Evolutionary conservation across 2,888 invertebrate genomes (phyloP), one percentile per base, ranked within the genome.

Genomic region (Aromia moschata): DNA sequence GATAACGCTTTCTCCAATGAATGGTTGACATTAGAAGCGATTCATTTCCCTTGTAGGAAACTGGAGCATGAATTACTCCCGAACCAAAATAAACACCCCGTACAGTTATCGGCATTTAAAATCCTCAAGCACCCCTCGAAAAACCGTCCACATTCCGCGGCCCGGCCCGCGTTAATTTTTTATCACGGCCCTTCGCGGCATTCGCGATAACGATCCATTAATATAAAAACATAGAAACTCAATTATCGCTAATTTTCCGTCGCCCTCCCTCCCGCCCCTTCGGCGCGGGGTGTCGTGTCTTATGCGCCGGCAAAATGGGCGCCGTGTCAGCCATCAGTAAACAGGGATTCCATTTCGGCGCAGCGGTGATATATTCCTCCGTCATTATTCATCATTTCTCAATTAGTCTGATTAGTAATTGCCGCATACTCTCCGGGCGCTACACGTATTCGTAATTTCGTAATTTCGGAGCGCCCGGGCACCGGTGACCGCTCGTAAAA

Each of bases 351-450:
- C 76, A 72, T 79, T 78, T 80, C 78, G 78, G 74, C 75, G 75
- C 70, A 70, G 73, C 74, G 73, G 76, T 79, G 78, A 78, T 78
- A 77, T 77, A 77, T 79, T 77, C 75, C 79, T 77, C 69, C 78
- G 79, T 79, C 79, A 81, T 81, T 80, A 79, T 75, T 80, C 80
- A 80, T 80, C 79, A 79, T 80, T 80, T 76, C 79, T 78, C 80
- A 80, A 80, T 80, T 80, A 80, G 77, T 73, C 74, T 77, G 79
- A 80, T 80, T 79, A 79, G 78, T 73, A 61, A 61, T 67, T 62
- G 70, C 70, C 70, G 68, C 65, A 67, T 70, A n/a, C 70, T 67
- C 68, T 62, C 56, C 49, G 69, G 65, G 60, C 64, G 59, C 62
- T 61, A 68, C 70, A 68, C 65, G 67, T 65, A 62, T 62, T 57